Evolutionary conservation across 2,888 invertebrate species (phyloP).

Genomic region (Aphrophora alni): DNA sequence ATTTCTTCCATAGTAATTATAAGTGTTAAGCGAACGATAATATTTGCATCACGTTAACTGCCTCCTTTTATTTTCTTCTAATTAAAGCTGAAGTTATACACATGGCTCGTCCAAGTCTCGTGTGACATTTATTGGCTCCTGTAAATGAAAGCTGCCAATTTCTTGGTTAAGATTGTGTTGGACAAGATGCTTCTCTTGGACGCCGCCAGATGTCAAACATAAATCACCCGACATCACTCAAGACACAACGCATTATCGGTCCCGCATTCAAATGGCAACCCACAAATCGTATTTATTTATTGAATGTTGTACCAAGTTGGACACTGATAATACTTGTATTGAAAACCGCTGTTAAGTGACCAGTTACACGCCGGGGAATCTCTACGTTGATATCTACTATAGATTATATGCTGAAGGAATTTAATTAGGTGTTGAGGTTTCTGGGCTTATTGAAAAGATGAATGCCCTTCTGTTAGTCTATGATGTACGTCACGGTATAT

Average conservation of each 20-base stretch:
- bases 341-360: constrained; percentile 9
- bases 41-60: no score
- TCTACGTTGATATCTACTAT: background rate
- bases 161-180: background rate
- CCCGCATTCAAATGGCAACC: background rate
- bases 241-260: background rate
- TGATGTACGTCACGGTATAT: no score
- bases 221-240: background rate
- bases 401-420: background rate
- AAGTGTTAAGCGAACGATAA: no score
- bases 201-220: background rate
- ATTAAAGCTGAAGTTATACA: background rate
- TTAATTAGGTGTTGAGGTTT: background rate
- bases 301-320: background rate
- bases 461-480: background rate
- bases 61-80: background rate
- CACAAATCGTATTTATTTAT: constrained; percentile 9
- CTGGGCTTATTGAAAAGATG: background rate
- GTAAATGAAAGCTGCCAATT: constrained; percentile 9
- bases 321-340: background rate
- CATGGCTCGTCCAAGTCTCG: background rate
- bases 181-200: background rate
- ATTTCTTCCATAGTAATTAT: no score
- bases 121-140: background rate
- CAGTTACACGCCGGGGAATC: background rate